A percentile compares a stretch with the other conserved stretches of the same genome.
Conservation (phyloP, 2,113 vertebrate species). For the Megaceryle torquata region DNA sequence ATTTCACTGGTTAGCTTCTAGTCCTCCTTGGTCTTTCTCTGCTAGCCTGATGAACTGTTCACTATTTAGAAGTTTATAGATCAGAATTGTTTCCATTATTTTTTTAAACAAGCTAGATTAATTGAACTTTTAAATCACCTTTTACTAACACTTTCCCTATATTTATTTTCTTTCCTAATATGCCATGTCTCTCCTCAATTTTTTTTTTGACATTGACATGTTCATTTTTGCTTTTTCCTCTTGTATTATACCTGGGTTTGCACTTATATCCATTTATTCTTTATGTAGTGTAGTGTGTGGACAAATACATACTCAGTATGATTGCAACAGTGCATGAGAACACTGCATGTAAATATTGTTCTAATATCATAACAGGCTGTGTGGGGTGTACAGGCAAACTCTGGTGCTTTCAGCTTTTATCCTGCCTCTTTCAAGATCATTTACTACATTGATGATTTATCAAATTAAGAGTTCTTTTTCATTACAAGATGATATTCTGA, state of each 20-base stretch:
- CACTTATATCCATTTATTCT: not conserved
- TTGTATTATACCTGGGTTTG: not conserved
- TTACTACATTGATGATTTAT: not conserved
- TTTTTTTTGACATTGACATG: not conserved
- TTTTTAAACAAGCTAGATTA: not conserved
- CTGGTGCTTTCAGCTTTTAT: not conserved
- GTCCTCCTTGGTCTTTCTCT: not conserved
- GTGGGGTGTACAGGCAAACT: not conserved
- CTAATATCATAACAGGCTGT: not conserved
- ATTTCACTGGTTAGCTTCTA: not conserved
- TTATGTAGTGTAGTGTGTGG: not conserved
- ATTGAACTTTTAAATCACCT: not conserved
- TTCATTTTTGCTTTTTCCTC: not conserved
- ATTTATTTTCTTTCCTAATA: not conserved
- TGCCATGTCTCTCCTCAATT: not conserved
- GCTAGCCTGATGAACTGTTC: not conserved
- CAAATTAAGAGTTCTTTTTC: not conserved
- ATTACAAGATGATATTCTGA: not conserved
- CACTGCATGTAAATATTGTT: not conserved
- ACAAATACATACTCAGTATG: not conserved
- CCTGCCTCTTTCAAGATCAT: not conserved
- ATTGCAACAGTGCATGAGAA: not conserved
- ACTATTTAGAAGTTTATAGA: not conserved
- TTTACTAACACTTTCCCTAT: not conserved
- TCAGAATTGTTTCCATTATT: not conserved